These are phyloP conservation scores for Mya arenaria DNA, from an alignment of 1,140 invertebrate genomes.

Conservation along the genomic window DNA sequence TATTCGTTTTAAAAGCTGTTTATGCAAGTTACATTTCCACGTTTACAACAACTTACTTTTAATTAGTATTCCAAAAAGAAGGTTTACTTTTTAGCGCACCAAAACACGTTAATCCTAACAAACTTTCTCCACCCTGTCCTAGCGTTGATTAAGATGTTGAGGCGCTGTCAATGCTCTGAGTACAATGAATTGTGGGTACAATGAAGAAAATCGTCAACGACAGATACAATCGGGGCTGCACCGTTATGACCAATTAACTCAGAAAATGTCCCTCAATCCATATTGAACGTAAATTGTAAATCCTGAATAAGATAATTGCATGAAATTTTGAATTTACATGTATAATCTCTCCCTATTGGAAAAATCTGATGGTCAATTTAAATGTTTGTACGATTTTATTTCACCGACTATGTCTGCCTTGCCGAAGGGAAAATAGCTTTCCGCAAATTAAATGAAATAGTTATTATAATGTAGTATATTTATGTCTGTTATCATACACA, in stretches of 20 bases:
- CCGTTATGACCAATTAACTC: conserved; percentile 55
- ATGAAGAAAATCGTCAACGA: conserved; percentile 30
- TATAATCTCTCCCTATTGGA: conserved; percentile 4
- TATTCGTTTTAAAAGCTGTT: too few relatives aligned
- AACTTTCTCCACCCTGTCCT: too few relatives aligned
- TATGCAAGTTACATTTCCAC: too few relatives aligned
- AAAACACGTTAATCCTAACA: too few relatives aligned
- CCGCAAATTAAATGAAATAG: conserved; percentile 32
- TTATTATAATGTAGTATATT: too few relatives aligned
- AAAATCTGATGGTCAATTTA: conserved; percentile 7
- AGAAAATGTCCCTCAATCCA: conserved; percentile 33
- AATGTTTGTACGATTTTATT: too few relatives aligned
- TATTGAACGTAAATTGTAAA: conserved; percentile 38
- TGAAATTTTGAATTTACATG: conserved; percentile 33
- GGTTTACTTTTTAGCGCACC: too few relatives aligned
- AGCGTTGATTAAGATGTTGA: neutral
- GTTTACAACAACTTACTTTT: too few relatives aligned
- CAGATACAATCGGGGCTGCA: conserved; percentile 39
- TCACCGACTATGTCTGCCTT: too few relatives aligned
- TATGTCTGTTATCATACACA: too few relatives aligned
- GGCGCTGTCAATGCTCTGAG: conserved; percentile 17
- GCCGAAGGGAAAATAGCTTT: conserved; percentile 22
- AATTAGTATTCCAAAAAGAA: too few relatives aligned
- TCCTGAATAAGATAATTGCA: conserved; percentile 48
- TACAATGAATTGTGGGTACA: conserved; percentile 43